phyloP scores from a whole-genome alignment of 2,797 vertebrate species.

The Champsocephalus gunnari region DNA sequence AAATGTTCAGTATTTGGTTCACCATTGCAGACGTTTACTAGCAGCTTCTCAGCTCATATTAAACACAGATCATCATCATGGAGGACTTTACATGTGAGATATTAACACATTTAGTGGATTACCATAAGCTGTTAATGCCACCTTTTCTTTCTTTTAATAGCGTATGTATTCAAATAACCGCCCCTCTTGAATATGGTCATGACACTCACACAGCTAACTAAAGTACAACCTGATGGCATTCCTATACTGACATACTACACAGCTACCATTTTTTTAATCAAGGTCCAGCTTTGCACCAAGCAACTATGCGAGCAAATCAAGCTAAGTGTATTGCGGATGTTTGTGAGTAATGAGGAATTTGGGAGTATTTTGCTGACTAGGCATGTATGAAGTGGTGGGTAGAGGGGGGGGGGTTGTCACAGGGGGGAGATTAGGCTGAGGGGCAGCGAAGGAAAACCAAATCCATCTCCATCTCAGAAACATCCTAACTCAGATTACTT shows the following conservation, averaged over 20 bases:
- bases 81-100: constrained; percentile 7
- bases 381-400: constrained; percentile 53
- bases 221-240: constrained; percentile 27
- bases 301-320: constrained; percentile 74
- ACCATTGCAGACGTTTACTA: neutral
- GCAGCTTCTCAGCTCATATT: constrained; percentile 1
- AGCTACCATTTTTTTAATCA: constrained; percentile 59
- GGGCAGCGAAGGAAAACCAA: constrained; percentile 79
- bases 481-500: constrained; percentile 85
- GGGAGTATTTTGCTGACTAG: constrained; percentile 78
- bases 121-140: neutral
- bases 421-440: constrained; percentile 82
- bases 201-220: constrained; percentile 7
- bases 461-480: constrained; percentile 84
- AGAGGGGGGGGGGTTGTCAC: constrained; percentile 65
- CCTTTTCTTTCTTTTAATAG: constrained; percentile 20
- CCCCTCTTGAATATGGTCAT: constrained; percentile 13
- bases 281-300: constrained; percentile 52
- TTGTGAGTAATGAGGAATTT: constrained; percentile 84
- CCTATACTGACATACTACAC: constrained; percentile 25
- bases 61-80: neutral
- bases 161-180: constrained; percentile 7
- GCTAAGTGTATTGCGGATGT: constrained; percentile 81
- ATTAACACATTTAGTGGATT: constrained; percentile 28
- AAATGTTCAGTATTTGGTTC: neutral